These are phyloP conservation scores for Peromyscus eremicus DNA, from an alignment of 2,797 vertebrate genomes.

Conservation along the genomic window DNA sequence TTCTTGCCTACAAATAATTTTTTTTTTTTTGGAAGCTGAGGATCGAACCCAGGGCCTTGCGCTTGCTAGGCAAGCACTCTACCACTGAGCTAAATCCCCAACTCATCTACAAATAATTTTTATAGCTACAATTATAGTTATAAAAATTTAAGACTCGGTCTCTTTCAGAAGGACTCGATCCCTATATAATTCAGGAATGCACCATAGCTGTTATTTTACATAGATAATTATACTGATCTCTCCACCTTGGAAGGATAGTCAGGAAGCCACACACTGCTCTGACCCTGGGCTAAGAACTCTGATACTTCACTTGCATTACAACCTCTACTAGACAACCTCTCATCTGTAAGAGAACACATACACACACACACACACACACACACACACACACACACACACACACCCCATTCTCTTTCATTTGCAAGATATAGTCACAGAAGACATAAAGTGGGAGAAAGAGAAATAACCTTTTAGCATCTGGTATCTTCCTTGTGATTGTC, in stretches of 20 bases:
- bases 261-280: background rate
- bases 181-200: constrained; percentile 8
- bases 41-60: too few species aligned
- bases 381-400: background rate
- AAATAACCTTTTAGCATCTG: background rate
- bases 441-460: background rate
- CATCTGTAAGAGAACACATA: constrained; percentile 48
- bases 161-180: constrained; percentile 37
- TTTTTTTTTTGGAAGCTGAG: too few species aligned
- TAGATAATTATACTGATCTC: background rate
- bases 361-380: background rate
- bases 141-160: constrained; percentile 44
- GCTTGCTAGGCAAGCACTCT: too few species aligned
- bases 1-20: constrained; percentile 5
- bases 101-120: background rate
- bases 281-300: constrained; percentile 4
- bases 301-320: constrained; percentile 58
- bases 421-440: constrained; percentile 1
- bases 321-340: constrained; percentile 72
- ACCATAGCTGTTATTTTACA: constrained; percentile 28
- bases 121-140: constrained; percentile 27
- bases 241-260: background rate
- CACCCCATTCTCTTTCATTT: background rate
- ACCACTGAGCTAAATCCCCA: too few species aligned
- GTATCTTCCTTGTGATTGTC: background rate